phyloP scores from a whole-genome alignment of 2,888 invertebrate species.

The Mayetiola destructor region DNA sequence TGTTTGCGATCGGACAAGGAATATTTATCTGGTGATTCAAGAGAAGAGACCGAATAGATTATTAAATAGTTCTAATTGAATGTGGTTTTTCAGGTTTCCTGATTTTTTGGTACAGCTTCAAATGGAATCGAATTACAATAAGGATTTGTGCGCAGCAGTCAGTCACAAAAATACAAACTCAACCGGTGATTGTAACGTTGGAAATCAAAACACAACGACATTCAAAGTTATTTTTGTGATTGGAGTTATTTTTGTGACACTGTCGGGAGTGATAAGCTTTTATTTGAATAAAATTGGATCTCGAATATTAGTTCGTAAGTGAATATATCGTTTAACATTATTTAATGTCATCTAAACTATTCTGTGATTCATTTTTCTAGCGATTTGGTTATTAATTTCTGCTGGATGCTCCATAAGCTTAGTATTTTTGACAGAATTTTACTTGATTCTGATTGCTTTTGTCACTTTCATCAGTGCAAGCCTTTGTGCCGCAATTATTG shows the following conservation, averaged over 20 bases:
- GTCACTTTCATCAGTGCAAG: not conserved
- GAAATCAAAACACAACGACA: not conserved
- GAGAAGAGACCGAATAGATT: not conserved
- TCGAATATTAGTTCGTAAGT: too few relatives aligned
- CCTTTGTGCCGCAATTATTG: not conserved
- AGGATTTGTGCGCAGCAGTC: not conserved
- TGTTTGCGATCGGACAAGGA: slow-evolving; percentile 30
- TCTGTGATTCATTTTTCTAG: not conserved
- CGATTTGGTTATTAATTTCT: not conserved
- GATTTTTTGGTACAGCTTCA: not conserved
- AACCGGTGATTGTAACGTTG: not conserved
- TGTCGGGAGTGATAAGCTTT: not conserved
- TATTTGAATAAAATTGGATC: not conserved
- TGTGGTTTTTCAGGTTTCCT: slow-evolving; percentile 22
- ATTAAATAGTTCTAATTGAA: slow-evolving; percentile 18
- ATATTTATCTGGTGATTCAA: slow-evolving; percentile 28
- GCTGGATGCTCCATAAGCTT: not conserved
- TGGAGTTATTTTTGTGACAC: not conserved
- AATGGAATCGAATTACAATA: not conserved
- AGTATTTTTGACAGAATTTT: not conserved
- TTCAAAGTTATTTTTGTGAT: not conserved
- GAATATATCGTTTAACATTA: not conserved
- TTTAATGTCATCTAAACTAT: not conserved
- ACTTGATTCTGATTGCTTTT: not conserved
- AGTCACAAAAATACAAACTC: not conserved